A percentile compares a stretch with the other conserved stretches of the same genome.
These are phyloP conservation scores for Leptinotarsa haldemani DNA, from an alignment of 2,888 invertebrate genomes.

Conservation along the genomic window DNA sequence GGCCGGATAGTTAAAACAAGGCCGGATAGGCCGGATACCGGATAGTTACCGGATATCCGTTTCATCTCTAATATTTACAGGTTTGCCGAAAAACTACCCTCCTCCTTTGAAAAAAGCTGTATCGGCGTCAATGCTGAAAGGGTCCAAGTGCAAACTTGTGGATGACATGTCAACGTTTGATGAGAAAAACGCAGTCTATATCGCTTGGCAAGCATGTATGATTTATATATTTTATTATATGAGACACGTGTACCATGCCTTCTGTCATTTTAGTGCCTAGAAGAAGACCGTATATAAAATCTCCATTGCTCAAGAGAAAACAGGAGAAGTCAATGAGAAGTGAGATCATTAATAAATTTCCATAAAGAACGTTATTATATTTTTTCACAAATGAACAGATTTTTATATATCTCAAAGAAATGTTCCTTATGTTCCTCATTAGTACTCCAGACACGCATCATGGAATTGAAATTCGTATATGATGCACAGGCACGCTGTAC, in stretches of 20 bases:
- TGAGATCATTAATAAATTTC: slow-evolving; percentile 26
- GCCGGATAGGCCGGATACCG: too few relatives aligned
- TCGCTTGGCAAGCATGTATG: slow-evolving; percentile 58
- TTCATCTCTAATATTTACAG: too few relatives aligned
- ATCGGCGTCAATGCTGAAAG: slow-evolving; percentile 58
- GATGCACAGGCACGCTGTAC: too few relatives aligned
- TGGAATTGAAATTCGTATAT: too few relatives aligned
- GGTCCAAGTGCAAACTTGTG: slow-evolving; percentile 44
- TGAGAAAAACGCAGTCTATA: slow-evolving; percentile 52
- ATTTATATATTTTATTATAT: neutral
- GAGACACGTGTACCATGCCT: neutral
- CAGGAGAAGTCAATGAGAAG: slow-evolving; percentile 2
- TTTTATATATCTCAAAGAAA: too few relatives aligned
- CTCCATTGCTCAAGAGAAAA: neutral
- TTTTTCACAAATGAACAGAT: neutral
- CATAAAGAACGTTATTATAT: neutral
- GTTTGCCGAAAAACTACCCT: slow-evolving; percentile 60
- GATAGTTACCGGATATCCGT: too few relatives aligned
- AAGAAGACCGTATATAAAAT: slow-evolving; percentile 40
- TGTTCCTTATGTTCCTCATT: too few relatives aligned
- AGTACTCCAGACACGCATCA: too few relatives aligned
- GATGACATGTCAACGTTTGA: slow-evolving; percentile 47
- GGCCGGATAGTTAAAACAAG: too few relatives aligned
- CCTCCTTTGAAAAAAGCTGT: slow-evolving; percentile 61
- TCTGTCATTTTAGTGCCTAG: slow-evolving; percentile 46